Conservation (phyloP, 1,140 invertebrate species). For the Helicoverpa armigera region DNA sequence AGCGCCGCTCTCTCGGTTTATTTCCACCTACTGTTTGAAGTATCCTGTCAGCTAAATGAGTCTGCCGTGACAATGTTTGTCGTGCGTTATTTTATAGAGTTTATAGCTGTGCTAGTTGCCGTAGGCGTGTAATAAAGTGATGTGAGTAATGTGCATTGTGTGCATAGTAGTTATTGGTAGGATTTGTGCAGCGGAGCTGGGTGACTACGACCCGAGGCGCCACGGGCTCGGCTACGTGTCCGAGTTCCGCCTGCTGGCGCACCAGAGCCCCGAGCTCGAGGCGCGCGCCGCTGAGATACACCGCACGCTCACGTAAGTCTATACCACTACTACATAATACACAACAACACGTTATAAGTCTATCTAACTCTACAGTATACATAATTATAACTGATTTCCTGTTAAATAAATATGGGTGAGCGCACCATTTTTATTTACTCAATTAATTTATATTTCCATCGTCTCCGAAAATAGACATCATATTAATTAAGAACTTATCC, state of each 20-base stretch:
- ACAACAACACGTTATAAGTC: background rate
- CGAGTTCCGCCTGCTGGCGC: slow-evolving; percentile 98
- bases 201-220: slow-evolving; percentile 97
- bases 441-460: slow-evolving; percentile 1
- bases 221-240: slow-evolving; percentile 98
- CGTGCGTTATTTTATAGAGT: slow-evolving; percentile 49
- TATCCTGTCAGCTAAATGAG: slow-evolving; percentile 55
- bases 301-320: slow-evolving; percentile 92
- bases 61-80: slow-evolving; percentile 56
- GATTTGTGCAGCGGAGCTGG: slow-evolving; percentile 95
- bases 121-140: slow-evolving; percentile 20
- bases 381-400: background rate
- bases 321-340: background rate
- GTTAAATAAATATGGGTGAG: background rate
- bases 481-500: slow-evolving; percentile 33
- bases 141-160: slow-evolving; percentile 8
- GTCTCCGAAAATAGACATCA: slow-evolving; percentile 28
- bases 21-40: slow-evolving; percentile 61
- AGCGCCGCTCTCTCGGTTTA: slow-evolving; percentile 53
- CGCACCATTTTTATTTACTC: background rate
- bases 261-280: slow-evolving; percentile 97
- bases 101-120: slow-evolving; percentile 30
- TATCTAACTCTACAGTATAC: too few relatives aligned
- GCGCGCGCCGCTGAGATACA: slow-evolving; percentile 95
- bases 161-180: slow-evolving; percentile 39